Base-by-base conservation (phyloP, 2,888 invertebrate species). In the Tanypteryx hageni region DNA sequence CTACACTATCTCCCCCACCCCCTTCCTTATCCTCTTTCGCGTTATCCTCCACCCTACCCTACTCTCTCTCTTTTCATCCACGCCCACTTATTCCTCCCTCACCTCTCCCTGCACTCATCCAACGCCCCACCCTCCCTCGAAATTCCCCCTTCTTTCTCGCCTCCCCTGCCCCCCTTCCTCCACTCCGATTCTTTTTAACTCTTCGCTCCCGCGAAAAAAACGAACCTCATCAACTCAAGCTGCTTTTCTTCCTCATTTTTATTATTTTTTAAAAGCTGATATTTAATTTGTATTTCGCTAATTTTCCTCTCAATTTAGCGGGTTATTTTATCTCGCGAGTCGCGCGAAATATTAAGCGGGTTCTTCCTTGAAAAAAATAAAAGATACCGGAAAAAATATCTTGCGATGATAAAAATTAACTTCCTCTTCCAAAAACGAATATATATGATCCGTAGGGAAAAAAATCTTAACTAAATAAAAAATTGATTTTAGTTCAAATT, bases 301-400 rank as follows among this genome's bases (percentile, higher is more conserved):
- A 76, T 18, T 76, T 27, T 76, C 76, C 76, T 76, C 68, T 22
- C n/a, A 76, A 76, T 27, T 76, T 27, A 76, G 76, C 68, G 68
- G 22, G 64, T n/a, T 27, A 22, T 76, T 76, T 76, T 68, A 68
- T 68, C 68, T 18, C 68, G 22, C 18, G 22, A n/a, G n/a, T 27
- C 13, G 22, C 76, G 22, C n/a, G 22, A 68, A 10, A 68, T 16
- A 16, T 22, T 9, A 22, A 18, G 22, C 68, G 18, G n/a, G 9
- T n/a, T 68, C 18, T 18, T 8, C 18, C n/a, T 18, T 68, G 10
- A 68, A 22, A 68, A 68, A 68, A 68, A 11, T 10, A 44, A 44
- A 44, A 44, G 44, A 44, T 68, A 61, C 68, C 9, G 68, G 68
- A 68, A 68, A 64, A 22, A 68, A 18, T 68, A 68, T 7, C 18